Conservation (phyloP, 2,888 invertebrate species). For the Chaetoderma sp. region DNA sequence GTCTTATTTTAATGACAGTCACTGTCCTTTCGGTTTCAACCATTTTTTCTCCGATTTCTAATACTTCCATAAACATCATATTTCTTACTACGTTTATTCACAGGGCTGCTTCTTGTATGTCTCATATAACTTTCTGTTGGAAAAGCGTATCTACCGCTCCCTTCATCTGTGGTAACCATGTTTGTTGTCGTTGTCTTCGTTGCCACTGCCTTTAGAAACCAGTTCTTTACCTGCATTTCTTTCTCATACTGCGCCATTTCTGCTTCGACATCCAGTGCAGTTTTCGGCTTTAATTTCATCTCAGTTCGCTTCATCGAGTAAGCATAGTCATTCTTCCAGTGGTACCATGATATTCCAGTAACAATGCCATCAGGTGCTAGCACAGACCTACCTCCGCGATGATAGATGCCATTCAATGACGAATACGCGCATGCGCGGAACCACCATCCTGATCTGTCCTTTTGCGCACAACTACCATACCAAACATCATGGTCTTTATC, state of each 20-base stretch:
- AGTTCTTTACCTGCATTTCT: no score
- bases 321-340: constrained; percentile 50
- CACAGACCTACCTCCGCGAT: constrained; percentile 33
- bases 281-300: constrained; percentile 53
- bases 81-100: no score
- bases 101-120: no score
- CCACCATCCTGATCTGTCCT: constrained; percentile 62
- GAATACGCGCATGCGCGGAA: constrained; percentile 54
- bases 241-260: constrained; percentile 17
- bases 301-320: constrained; percentile 51
- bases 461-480: constrained; percentile 52
- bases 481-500: constrained; percentile 86
- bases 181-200: background rate
- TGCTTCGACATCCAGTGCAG: constrained; percentile 37
- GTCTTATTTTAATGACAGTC: no score
- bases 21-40: no score
- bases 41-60: no score
- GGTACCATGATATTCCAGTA: constrained; percentile 54
- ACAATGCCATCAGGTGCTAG: constrained; percentile 48
- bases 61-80: no score
- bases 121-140: no score
- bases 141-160: no score
- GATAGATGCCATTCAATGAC: constrained; percentile 55
- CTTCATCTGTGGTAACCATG: no score
- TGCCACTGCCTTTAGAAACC: no score